phyloP scores from a whole-genome alignment of 2,113 vertebrate species.

The Seriola aureovittata region DNA sequence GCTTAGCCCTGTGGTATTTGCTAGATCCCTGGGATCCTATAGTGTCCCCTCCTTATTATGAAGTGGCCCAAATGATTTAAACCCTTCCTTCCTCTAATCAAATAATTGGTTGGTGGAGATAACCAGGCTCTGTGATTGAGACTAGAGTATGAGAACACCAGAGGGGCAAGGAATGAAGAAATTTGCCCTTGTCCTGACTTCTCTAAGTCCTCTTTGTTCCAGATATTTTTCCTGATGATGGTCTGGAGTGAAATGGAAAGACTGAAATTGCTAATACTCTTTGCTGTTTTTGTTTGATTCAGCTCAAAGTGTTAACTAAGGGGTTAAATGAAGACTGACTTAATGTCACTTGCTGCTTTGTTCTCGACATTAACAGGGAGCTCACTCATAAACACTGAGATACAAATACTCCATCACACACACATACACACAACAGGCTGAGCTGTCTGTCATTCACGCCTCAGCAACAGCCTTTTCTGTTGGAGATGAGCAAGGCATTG shows the following conservation, averaged over 20 bases:
- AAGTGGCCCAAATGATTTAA: conserved; percentile 77
- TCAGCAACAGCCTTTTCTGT: conserved; percentile 12
- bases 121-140: conserved; percentile 71
- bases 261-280: conserved; percentile 23
- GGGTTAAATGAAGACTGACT: conserved; percentile 63
- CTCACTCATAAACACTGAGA: conserved; percentile 33
- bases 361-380: conserved; percentile 46
- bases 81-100: conserved; percentile 80
- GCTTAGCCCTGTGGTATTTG: conserved; percentile 71
- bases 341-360: conserved; percentile 49
- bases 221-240: conserved; percentile 44
- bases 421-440: conserved; percentile 29
- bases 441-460: conserved; percentile 30
- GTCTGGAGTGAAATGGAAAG: conserved; percentile 42
- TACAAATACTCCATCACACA: background rate
- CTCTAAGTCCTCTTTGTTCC: conserved; percentile 66
- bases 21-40: conserved; percentile 69
- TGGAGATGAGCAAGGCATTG: conserved; percentile 17
- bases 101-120: conserved; percentile 85
- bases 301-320: conserved; percentile 36
- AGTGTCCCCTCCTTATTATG: conserved; percentile 71
- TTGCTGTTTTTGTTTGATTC: conserved; percentile 58
- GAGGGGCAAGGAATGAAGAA: conserved; percentile 62
- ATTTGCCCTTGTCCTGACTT: conserved; percentile 73
- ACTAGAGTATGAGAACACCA: conserved; percentile 60